Evolutionary conservation across 2,113 vertebrate genomes (phyloP).

Genomic region (Aptenodytes forsteri): DNA sequence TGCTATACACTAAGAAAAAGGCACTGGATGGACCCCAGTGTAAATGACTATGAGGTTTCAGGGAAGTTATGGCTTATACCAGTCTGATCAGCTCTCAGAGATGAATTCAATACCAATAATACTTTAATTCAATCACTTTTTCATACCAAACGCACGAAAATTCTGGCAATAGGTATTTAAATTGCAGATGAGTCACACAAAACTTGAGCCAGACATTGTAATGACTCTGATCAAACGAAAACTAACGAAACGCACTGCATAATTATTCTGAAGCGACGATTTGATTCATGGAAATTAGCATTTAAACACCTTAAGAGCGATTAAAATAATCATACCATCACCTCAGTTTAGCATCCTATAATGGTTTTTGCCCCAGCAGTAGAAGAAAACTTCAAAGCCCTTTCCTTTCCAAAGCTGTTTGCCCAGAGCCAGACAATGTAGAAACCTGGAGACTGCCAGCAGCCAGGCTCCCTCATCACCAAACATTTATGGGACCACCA

Average conservation of each 20-base stretch:
- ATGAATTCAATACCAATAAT: neutral
- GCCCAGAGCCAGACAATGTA: fast-evolving
- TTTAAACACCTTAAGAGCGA: neutral
- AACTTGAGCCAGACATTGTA: neutral
- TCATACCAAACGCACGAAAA: neutral
- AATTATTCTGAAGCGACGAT: neutral
- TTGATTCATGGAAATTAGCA: constrained; percentile 38
- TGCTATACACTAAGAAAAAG: neutral
- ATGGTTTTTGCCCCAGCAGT: neutral
- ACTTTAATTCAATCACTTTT: neutral
- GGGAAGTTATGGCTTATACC: neutral
- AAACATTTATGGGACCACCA: neutral
- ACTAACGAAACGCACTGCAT: neutral
- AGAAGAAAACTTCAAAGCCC: neutral
- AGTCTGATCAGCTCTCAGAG: neutral
- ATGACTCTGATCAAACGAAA: neutral
- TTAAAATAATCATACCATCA: constrained; percentile 36
- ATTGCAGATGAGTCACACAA: constrained; percentile 19
- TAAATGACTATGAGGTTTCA: neutral
- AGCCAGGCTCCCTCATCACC: neutral
- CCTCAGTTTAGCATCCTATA: constrained; percentile 7
- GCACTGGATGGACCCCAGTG: neutral
- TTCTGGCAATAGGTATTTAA: constrained; percentile 10
- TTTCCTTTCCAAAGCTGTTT: neutral
- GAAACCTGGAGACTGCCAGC: neutral